Evolutionary conservation across 2,888 invertebrate species (phyloP), one percentile per base, ranked within the genome.

Genomic region (Melanargia galathea): DNA sequence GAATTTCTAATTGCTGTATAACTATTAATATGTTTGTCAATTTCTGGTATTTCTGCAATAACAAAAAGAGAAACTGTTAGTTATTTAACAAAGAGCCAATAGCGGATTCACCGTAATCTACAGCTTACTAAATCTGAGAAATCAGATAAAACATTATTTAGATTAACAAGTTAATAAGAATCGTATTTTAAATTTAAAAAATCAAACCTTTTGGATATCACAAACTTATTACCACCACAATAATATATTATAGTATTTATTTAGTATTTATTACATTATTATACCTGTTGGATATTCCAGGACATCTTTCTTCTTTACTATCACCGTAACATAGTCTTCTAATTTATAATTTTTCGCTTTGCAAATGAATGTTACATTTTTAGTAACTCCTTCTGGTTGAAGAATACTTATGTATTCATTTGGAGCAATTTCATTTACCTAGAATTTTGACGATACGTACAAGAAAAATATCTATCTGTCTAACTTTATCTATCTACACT

Each of bases 371-470:
- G 75, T 78, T 0, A 35, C 54, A 61, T 78, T 82, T 48, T 63
- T 68, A 1, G 60, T 73, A 1, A 76, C 70, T 30, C 70, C 73
- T 2, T 75, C 70, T 35, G 83, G 72, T 1, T 74, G 61, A 13
- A 82, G 56, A 45, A 76, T 63, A 62, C 77, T 80, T 2, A 81
- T 64, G 20, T 75, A 83, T n/a, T 81, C 76, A 56, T 78, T 79
- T 0, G 83, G 83, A 0, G 73, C 46, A 26, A 81, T 78, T 4
- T 78, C 38, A 13, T 60, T 45, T 0, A 66, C 63, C 8, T 56
- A 45, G 16, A 56, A 75, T 67, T 81, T 83, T 52, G 40, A 73
- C 3, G 26, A 74, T 46, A 13, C 11, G 5, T 24, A 26, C 5
- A n/a, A n/a, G n/a, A n/a, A n/a, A n/a, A n/a, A n/a, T n/a, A n/a